Conservation (phyloP, 2,113 vertebrate genomes). For the Nestor notabilis region DNA sequence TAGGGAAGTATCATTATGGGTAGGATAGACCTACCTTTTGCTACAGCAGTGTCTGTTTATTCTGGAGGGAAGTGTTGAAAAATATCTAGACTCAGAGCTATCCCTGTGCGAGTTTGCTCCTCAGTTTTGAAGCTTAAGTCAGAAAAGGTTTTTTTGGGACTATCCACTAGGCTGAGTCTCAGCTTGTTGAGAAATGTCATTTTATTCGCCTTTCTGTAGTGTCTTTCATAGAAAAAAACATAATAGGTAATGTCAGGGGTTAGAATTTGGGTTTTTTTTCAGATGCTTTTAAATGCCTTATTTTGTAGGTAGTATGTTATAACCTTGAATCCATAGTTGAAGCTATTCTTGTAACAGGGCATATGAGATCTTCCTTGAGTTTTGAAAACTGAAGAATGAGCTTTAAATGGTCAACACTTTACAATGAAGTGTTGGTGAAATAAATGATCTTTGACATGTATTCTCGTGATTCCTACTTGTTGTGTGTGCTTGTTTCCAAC, state of each 20-base stretch:
- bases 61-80: background rate
- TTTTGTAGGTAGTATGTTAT: background rate
- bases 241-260: background rate
- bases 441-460: background rate
- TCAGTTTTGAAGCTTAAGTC: background rate
- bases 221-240: background rate
- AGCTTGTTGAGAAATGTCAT: background rate
- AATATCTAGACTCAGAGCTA: background rate
- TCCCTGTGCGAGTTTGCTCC: background rate
- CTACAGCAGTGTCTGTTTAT: background rate
- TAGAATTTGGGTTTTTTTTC: background rate
- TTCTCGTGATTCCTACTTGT: background rate
- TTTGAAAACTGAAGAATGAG: background rate
- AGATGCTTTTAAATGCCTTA: background rate
- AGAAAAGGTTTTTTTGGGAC: background rate
- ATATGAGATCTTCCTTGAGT: background rate
- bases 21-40: background rate
- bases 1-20: background rate
- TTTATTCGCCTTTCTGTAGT: background rate
- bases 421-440: background rate
- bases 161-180: background rate
- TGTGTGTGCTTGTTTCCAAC: background rate
- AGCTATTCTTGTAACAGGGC: background rate
- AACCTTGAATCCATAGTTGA: background rate
- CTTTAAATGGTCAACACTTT: slow-evolving; percentile 3